phyloP scores from a whole-genome alignment of 2,797 vertebrate genomes.

The Diglossa cyanea region DNA sequence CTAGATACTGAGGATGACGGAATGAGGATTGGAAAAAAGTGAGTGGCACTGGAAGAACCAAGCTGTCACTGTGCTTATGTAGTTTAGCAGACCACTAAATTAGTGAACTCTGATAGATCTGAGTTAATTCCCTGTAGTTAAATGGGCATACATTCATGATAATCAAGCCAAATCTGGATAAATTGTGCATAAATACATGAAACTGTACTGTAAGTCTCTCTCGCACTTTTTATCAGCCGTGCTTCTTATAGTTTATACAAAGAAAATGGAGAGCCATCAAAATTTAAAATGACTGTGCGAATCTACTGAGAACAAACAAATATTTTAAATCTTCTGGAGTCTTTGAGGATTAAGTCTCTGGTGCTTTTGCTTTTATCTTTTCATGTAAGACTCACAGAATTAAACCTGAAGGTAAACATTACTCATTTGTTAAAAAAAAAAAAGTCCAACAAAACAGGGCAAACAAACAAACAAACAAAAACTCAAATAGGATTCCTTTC shows the following conservation, averaged over 20 bases:
- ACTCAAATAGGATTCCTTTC: neutral
- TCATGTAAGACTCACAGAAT: neutral
- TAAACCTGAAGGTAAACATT: neutral
- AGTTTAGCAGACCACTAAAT: neutral
- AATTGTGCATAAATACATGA: neutral
- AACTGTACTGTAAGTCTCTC: neutral
- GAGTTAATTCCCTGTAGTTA: neutral
- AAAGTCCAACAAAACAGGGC: neutral
- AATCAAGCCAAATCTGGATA: neutral
- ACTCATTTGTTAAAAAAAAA: neutral
- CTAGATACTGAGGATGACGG: neutral
- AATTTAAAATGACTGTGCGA: neutral
- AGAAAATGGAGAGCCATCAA: neutral
- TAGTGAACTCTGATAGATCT: neutral
- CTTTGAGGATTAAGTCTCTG: neutral
- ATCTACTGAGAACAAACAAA: neutral
- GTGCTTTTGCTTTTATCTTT: neutral
- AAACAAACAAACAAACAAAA: neutral
- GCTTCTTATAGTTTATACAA: neutral
- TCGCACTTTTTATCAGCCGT: neutral
- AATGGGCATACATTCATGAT: neutral
- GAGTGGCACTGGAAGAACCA: neutral
- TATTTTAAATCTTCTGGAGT: neutral
- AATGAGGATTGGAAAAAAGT: neutral
- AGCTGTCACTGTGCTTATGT: neutral